Evolutionary conservation across 1,140 invertebrate species (phyloP), one percentile per base, ranked within the genome.

Genomic region (Diabrotica undecimpunctata): DNA sequence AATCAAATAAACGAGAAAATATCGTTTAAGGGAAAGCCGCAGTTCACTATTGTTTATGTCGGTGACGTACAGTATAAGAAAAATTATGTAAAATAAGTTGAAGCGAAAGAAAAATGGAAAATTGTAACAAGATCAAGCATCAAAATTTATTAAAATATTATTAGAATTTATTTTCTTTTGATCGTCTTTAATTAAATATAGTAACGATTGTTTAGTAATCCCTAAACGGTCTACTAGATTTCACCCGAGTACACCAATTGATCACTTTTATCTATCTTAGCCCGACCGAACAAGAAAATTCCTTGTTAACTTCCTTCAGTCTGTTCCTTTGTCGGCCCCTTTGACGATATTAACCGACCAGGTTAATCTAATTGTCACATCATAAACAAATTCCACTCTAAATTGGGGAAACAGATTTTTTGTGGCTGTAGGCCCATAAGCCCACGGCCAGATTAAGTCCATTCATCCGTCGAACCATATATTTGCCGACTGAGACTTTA

Each of bases 321-420:
- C 66, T 66, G 56, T 38, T 37, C 55, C 67, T 68, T 68, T 74
- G 69, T 72, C 71, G 71, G 72, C 69, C 9, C 61, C 66, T 66
- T 72, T 68, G 66, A 72, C 38, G 62, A 35, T 25, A 41, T 66
- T 50, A 68, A 64, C 71, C 69, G 68, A 63, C 63, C 66, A 71
- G 61, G 67, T 61, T 67, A 69, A 66, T 65, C 72, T 74, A 74
- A 74, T 74, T 74, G 72, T 74, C 72, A 74, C 72, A 74, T 74
- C 70, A 66, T 74, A 74, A 74, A 74, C 71, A 74, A 66, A 72
- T 72, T 72, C 71, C 71, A 62, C 50, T 57, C 60, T 56, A 72
- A 72, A 72, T 72, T 72, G 68, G 66, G 66, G 69, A 72, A 72
- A 70, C 61, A 46, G n/a, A 54, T 62, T 62, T 62, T 62, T 62